These are phyloP conservation scores for Mamestra configurata DNA, from an alignment of 1,140 invertebrate species.

Conservation along the genomic window DNA sequence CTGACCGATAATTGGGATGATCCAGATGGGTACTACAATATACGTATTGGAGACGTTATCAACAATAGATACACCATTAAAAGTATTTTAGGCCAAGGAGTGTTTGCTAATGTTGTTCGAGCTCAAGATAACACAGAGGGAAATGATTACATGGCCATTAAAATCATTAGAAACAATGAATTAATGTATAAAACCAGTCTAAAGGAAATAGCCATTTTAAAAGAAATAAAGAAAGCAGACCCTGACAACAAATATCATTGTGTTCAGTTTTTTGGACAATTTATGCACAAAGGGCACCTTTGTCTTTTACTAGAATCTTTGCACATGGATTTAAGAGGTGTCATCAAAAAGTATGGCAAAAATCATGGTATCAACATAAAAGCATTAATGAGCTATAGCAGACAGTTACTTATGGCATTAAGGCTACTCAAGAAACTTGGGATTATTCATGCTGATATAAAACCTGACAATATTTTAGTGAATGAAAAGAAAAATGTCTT, in stretches of 20 bases:
- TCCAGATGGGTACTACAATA: slow-evolving; percentile 98
- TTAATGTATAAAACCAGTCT: slow-evolving; percentile 99
- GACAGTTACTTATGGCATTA: slow-evolving; percentile 97
- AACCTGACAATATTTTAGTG: slow-evolving; percentile 99
- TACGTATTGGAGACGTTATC: slow-evolving; percentile 98
- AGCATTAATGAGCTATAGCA: slow-evolving; percentile 98
- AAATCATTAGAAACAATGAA: slow-evolving; percentile 99
- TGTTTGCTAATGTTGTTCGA: slow-evolving; percentile 99
- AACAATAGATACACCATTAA: slow-evolving; percentile 96
- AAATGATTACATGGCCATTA: slow-evolving; percentile 98
- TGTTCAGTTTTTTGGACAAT: slow-evolving; percentile 95
- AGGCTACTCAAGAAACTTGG: slow-evolving; percentile 98
- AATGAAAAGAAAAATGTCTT: slow-evolving; percentile 98
- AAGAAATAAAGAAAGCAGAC: slow-evolving; percentile 98
- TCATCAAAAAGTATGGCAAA: slow-evolving; percentile 99
- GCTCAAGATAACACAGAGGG: slow-evolving; percentile 95
- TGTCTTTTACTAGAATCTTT: slow-evolving; percentile 99
- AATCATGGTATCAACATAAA: slow-evolving; percentile 99
- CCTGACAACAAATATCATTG: slow-evolving; percentile 99
- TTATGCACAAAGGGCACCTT: slow-evolving; percentile 98
- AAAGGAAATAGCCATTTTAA: slow-evolving; percentile 97
- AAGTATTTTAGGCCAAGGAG: slow-evolving; percentile 99
- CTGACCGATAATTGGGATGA: slow-evolving; percentile 99
- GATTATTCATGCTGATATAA: slow-evolving; percentile 99
- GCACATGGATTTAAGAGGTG: slow-evolving; percentile 96